These are phyloP conservation scores for Cynopterus sphinx DNA, from an alignment of 2,797 vertebrate species.

Conservation along the genomic window DNA sequence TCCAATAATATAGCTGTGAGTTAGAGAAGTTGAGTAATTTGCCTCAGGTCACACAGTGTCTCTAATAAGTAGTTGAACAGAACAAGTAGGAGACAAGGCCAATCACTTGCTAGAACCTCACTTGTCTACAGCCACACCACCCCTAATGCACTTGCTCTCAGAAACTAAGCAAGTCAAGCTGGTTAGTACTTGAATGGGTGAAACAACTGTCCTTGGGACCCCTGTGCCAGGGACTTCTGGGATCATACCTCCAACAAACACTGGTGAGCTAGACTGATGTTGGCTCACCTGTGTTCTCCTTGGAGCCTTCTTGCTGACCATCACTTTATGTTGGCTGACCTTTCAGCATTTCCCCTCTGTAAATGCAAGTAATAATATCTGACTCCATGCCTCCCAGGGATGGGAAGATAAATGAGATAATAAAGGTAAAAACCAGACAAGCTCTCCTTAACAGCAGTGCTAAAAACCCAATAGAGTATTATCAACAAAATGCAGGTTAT, in stretches of 20 bases:
- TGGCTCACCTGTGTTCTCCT: neutral
- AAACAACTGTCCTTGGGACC: neutral
- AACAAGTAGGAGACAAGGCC: neutral
- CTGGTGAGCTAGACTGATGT: neutral
- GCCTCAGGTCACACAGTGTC: neutral
- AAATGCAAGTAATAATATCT: neutral
- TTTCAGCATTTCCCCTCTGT: neutral
- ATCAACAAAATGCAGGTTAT: slow-evolving; percentile 15
- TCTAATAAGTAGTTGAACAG: neutral
- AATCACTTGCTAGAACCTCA: neutral
- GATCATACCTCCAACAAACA: neutral
- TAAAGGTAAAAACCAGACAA: neutral
- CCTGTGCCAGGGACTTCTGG: neutral
- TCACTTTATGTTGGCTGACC: neutral
- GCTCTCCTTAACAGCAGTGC: neutral
- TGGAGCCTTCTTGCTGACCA: neutral
- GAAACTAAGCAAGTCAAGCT: neutral
- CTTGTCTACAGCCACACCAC: neutral
- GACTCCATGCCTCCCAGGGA: neutral
- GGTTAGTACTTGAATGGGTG: neutral
- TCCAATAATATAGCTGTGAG: neutral
- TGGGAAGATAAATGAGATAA: slow-evolving; percentile 40
- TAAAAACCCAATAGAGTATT: neutral
- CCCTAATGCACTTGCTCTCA: neutral
- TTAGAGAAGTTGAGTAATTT: neutral